Base-by-base conservation (phyloP, 2,797 vertebrate species). In the Gallinago nigripennis region DNA sequence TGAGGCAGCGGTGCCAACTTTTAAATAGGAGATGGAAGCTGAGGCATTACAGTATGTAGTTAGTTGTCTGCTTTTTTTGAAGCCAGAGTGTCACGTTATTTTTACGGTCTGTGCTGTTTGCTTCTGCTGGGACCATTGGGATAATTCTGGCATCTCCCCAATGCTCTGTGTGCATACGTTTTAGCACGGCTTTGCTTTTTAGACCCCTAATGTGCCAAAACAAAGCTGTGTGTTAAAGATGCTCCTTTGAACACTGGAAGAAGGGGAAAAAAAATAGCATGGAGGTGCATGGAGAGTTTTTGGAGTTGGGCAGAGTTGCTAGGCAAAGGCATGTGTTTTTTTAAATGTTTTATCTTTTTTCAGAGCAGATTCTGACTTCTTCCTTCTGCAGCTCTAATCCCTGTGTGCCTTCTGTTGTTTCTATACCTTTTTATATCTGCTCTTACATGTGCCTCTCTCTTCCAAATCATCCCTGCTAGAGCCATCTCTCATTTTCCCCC, bases 61-160 rank as follows among this genome's bases (percentile, higher is more conserved):
- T 65, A 53, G 10, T 46, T 88, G 27, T n/a, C 79, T 73, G 76
- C n/a, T 37, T 54, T 43, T 78, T 81, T 69, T 86, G 64, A 80
- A 90, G 68, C 37, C 39, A 41, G 35, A 13, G 19, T 1, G 1
- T 81, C 85, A 56, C 0, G 0, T 85, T 95, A 46, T 94, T 96
- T 95, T 90, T 91, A 88, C 65, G 66, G 51, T 43, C 46, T 54
- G 30, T 79, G 66, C 75, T 16, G 13, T 82, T 93, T 0, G 2
- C 87, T 85, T 92, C 48, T 85, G 48, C 48, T 88, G 90, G 65
- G 72, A 94, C 76, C 65, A 2, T 1, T 65, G 57, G 51, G 50
- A 13, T 41, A 23, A 43, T 58, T 77, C 65, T 92, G 88, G 82
- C 77, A 56, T 37, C 56, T 88, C 73, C 70, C 33, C 88, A 83